Conservation (phyloP, 2,888 invertebrate species). For the Ochropleura plecta region DNA sequence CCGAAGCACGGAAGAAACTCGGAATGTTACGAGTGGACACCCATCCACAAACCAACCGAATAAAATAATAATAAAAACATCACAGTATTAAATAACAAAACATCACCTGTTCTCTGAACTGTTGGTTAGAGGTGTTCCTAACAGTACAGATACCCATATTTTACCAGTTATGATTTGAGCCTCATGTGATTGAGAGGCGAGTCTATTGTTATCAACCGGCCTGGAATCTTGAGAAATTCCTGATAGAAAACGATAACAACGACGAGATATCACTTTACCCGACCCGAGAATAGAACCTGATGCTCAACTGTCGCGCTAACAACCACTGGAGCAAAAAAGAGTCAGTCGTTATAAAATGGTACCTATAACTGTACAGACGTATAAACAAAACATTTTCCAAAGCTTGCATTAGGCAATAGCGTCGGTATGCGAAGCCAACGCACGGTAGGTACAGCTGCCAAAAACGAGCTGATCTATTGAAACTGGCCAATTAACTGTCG, state of each 20-base stretch:
- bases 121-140: background rate
- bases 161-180: background rate
- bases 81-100: background rate
- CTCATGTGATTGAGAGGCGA: background rate
- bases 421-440: slow-evolving; percentile 36
- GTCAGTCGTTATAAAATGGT: no score
- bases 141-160: background rate
- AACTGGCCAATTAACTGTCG: slow-evolving; percentile 43
- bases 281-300: background rate
- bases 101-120: background rate
- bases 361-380: background rate
- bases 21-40: no score
- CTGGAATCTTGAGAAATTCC: background rate
- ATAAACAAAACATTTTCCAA: slow-evolving; percentile 23
- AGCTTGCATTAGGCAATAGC: slow-evolving; percentile 31
- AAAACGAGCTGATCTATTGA: slow-evolving; percentile 42
- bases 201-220: background rate
- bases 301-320: background rate
- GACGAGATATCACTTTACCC: background rate
- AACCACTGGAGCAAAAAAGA: background rate
- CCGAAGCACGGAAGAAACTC: no score
- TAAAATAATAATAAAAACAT: background rate
- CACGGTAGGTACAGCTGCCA: slow-evolving; percentile 31
- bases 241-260: background rate
- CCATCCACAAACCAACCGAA: no score